Base-by-base conservation (phyloP, 2,113 vertebrate species). In the Scomber japonicus region DNA sequence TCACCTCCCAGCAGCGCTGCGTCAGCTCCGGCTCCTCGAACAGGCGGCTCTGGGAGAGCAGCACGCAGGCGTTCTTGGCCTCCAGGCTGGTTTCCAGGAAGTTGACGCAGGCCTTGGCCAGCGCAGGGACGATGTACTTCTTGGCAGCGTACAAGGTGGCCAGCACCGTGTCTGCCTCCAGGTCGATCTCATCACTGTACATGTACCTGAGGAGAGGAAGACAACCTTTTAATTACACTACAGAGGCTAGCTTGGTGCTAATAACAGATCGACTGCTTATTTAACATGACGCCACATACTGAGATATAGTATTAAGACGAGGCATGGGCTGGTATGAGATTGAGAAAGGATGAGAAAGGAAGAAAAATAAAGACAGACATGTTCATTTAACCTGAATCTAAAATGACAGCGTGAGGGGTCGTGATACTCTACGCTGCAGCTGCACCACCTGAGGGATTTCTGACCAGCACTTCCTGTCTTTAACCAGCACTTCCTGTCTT, bases 1-100 rank as follows among this genome's bases (percentile, higher is more conserved):
- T 99, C 73, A 99, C 97, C 91, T 98, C 97, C 98, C 98, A 99
- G 94, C 98, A 99, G 75, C 98, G 97, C 94, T 96, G 96, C 0
- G 95, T 97, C 90, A 99, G 94, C 90, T 98, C 97, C 0, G 97
- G 97, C 91, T 99, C 98, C 93, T 99, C 97, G 0, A 99, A 99
- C 65, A 99, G 96, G n/a, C 96, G 95, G 93, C 98, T 99, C 95
- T 99, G 98, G 31, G 97, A 98, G 19, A 99, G 96, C 92, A 99
- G 95, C 55, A 99, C 96, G 9, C 98, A 99, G 51, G 98, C 98
- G 0, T 99, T 99, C 84, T 96, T 96, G 0, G 97, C 98, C 82
- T 99, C 97, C 89, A 99, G 94, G 79, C 97, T 98, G 0, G 97
- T 98, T 92, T 99, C 97, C 94, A 99, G 95, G 90, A 99, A 99